Conservation (phyloP, 35 echinoderm and acorn worm genomes). For the Strongylocentrotus purpuratus region DNA sequence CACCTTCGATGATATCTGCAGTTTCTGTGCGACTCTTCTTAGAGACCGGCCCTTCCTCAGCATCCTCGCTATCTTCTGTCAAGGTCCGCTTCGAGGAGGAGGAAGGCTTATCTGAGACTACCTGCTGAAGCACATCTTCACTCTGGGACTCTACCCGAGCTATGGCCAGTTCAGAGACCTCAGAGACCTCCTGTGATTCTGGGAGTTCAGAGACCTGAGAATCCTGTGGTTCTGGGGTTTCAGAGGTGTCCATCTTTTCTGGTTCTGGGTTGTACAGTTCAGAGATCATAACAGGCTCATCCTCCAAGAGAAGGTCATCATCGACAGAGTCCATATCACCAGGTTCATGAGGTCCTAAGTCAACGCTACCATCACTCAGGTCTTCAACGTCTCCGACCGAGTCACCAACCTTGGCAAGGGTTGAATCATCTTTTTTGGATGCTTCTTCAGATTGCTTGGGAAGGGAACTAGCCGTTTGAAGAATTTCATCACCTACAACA, state of each 20-base stretch:
- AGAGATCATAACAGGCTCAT: background rate
- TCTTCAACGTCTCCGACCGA: background rate
- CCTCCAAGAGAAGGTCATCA: slow-evolving; percentile 29
- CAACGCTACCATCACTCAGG: background rate
- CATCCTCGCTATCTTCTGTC: background rate
- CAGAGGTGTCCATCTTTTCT: background rate
- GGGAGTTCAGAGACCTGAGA: background rate
- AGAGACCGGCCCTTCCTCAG: background rate
- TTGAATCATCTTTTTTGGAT: background rate
- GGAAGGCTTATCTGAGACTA: background rate
- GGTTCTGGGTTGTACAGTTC: background rate
- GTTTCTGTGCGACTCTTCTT: slow-evolving; percentile 8
- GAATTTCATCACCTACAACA: background rate
- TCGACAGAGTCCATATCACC: background rate
- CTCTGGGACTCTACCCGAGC: background rate
- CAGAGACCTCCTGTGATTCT: background rate
- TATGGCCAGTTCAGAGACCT: background rate
- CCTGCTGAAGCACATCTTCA: background rate
- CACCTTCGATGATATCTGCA: background rate
- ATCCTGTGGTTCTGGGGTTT: background rate
- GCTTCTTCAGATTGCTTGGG: background rate
- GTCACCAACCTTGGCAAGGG: background rate
- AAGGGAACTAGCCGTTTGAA: background rate
- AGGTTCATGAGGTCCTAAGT: slow-evolving; percentile 15
- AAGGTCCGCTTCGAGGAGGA: background rate